Evolutionary conservation across 2,113 vertebrate genomes (phyloP), one percentile per base, ranked within the genome.

Genomic region (Nestor notabilis): DNA sequence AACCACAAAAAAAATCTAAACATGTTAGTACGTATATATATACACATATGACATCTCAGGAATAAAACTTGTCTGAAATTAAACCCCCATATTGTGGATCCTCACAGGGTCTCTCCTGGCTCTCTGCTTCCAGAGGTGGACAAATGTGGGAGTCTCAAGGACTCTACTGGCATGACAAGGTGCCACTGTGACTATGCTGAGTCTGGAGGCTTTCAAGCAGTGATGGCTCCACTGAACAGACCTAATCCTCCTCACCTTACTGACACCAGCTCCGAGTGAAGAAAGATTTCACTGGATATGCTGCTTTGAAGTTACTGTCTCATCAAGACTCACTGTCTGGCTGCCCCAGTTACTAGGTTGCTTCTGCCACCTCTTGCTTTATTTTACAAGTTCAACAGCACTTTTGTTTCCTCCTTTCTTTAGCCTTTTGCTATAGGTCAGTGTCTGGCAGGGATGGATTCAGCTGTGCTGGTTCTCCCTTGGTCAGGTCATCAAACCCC

Each of bases 121-220:
- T 49, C 17, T n/a, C 55, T 87, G 56, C 29, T 86, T 79, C 79
- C 66, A 64, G 47, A 74, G 16, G 6, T 44, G 37, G 53, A 31
- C 20, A 25, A 39, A 18, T 1, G 2, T 17, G 29, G 18, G 56
- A 41, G 15, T 44, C 47, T 64, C n/a, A 35, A 61, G 39, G 47
- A 58, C 52, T 66, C 8, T 21, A 15, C 17, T 28, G 68, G 44
- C 31, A 56, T 20, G 44, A 25, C 50, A 70, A 41, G 33, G 50
- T 84, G 56, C 12, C 66, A 56, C 52, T 0, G 0, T 50, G 52
- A 39, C 31, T n/a, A 8, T 0, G 2, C 10, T 63, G 64, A 11
- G 5, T 53, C 33, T 0, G 2, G 58, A 52, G 58, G n/a, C 16
- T 79, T 83, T 50, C 33, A 24, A 44, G 33, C 41, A 44, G 23